phyloP scores from a whole-genome alignment of 2,113 vertebrate genomes.

The Pyrgilauda ruficollis region DNA sequence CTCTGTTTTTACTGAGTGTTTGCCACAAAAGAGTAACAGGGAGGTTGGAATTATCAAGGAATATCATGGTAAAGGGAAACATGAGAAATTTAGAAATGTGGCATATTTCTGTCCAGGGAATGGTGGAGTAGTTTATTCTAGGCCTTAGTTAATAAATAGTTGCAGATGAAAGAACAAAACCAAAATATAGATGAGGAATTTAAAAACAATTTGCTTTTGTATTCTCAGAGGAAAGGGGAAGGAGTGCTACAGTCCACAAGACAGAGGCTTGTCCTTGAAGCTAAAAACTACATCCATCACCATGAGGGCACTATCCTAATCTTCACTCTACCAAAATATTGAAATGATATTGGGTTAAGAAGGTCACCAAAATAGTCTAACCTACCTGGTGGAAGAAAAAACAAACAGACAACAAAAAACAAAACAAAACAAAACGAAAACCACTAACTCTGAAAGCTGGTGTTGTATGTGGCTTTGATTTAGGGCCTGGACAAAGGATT shows the following conservation, averaged over 20 bases:
- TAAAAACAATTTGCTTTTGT: not conserved
- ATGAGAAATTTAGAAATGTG: not conserved
- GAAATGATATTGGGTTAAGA: not conserved
- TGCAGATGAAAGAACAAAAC: not conserved
- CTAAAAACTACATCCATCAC: too few species aligned
- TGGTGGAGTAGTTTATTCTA: not conserved
- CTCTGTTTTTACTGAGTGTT: not conserved
- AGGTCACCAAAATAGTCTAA: not conserved
- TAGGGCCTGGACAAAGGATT: not conserved
- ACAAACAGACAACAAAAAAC: not conserved
- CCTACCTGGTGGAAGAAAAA: not conserved
- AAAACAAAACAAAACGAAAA: not conserved
- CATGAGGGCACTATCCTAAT: not conserved
- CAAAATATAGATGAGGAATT: not conserved
- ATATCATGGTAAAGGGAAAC: not conserved
- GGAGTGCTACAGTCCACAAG: not conserved
- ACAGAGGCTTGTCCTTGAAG: not conserved
- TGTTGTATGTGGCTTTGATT: not conserved
- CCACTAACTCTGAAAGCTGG: not conserved
- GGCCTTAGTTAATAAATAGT: not conserved
- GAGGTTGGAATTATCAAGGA: not conserved
- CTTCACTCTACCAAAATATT: not conserved
- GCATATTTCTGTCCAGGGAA: not conserved
- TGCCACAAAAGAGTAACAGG: not conserved
- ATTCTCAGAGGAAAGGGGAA: not conserved